Base-by-base conservation (phyloP, 2,888 invertebrate species). In the Siphonodentalium dalli region DNA sequence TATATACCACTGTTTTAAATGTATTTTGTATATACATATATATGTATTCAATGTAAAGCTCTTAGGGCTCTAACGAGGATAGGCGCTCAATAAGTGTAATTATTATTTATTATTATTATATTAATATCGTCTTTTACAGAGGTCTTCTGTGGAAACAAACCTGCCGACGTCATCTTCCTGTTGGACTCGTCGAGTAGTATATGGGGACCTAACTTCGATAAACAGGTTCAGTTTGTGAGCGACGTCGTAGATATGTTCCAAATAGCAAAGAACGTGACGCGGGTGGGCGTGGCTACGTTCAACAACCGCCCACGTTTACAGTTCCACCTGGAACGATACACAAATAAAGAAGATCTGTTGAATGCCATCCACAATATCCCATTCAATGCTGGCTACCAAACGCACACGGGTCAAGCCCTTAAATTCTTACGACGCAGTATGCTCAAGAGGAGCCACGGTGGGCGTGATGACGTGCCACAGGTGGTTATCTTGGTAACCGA, bases 251-350 rank as follows among this genome's bases (percentile, higher is more conserved):
- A 57, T 13, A 69, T 71, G 69, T 77, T 78, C 55, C 56, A 68
- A 41, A 65, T 78, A 26, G 71, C 70, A 0, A 46, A 59, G 34
- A 66, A 69, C 40, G 53, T 53, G 39, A 77, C 75, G 0, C 60
- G 73, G n/a, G 69, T 77, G 23, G 74, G 71, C n/a, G 46, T 78
- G n/a, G 61, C 67, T 1, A 74, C 75, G 2, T 77, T 67, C 55
- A 65, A 65, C 34, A 46, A 60, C 7, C 42, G 55, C 6, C 64
- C 69, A 8, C 46, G 66, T 37, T 42, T 60, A 5, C 64, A 72
- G 51, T 72, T 75, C 48, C 54, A 65, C 29, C 56, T 75, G 23
- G 61, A 70, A 40, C 40, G 57, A 5, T 69, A 64, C 50, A 52
- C 24, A 21, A 52, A 63, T 31, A 65, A 66, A 29, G 15, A 26